These are phyloP conservation scores for Eilema caniola DNA, from an alignment of 2,888 invertebrate genomes.

Conservation along the genomic window DNA sequence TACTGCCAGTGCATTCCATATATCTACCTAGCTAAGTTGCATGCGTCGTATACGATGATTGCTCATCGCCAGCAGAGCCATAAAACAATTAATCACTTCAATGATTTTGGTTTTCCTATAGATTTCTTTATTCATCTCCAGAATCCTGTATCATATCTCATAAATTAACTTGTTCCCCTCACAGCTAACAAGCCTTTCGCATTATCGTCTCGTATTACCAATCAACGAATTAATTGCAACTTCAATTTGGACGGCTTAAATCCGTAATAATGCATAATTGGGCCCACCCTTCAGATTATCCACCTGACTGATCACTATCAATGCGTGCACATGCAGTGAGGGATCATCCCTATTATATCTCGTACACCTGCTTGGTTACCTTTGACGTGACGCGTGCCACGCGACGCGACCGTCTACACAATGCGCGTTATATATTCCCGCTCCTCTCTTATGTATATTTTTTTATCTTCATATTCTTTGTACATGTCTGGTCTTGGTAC, in stretches of 20 bases:
- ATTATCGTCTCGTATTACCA: slow-evolving; percentile 17
- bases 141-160: background rate
- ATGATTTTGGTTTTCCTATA: background rate
- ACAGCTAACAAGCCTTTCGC: background rate
- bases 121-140: background rate
- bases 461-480: slow-evolving; percentile 35
- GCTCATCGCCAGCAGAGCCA: no score
- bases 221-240: slow-evolving; percentile 31
- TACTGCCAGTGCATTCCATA: no score
- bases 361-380: slow-evolving; percentile 74
- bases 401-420: slow-evolving; percentile 51
- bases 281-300: slow-evolving; percentile 77
- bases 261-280: slow-evolving; percentile 71
- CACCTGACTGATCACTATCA: slow-evolving; percentile 76
- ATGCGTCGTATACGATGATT: background rate
- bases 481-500: slow-evolving; percentile 35
- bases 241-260: slow-evolving; percentile 49
- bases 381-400: slow-evolving; percentile 72
- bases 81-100: background rate
- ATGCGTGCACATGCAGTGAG: slow-evolving; percentile 60
- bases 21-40: background rate
- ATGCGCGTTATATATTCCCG: slow-evolving; percentile 49
- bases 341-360: slow-evolving; percentile 56
- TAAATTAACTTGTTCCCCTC: slow-evolving; percentile 3
- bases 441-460: slow-evolving; percentile 48